A percentile compares a stretch with the other conserved stretches of the same genome.
Evolutionary conservation across 2,113 vertebrate species (phyloP).

Genomic region (Scartelaos histophorus): DNA sequence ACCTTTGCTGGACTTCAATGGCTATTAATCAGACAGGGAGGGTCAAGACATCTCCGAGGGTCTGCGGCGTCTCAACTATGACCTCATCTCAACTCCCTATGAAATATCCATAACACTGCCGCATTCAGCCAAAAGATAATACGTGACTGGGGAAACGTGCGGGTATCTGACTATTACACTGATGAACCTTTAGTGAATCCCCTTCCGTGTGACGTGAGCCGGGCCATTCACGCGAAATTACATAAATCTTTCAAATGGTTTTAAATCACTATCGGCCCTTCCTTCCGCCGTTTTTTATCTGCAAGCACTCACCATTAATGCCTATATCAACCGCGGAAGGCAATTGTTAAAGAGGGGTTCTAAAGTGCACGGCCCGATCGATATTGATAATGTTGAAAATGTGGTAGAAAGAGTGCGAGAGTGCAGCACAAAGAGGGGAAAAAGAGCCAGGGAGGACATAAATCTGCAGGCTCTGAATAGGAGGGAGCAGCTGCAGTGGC

Average conservation of each 20-base stretch:
- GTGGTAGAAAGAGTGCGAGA: conserved; percentile 75
- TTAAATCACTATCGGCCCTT: conserved; percentile 87
- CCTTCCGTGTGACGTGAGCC: conserved; percentile 78
- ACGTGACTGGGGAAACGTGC: conserved; percentile 42
- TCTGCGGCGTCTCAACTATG: conserved; percentile 54
- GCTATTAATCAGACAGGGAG: conserved; percentile 61
- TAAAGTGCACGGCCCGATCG: conserved; percentile 85
- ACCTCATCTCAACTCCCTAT: conserved; percentile 57
- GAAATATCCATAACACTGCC: conserved; percentile 60
- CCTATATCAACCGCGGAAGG: conserved; percentile 88
- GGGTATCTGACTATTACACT: conserved; percentile 38
- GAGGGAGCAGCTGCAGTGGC: conserved; percentile 83
- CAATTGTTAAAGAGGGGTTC: conserved; percentile 90
- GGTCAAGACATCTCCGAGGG: conserved; percentile 49
- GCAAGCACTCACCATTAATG: conserved; percentile 79
- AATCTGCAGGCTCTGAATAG: conserved; percentile 84
- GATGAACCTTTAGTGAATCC: conserved; percentile 61
- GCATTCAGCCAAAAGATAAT: conserved; percentile 61
- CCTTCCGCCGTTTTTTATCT: conserved; percentile 38
- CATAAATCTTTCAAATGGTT: conserved; percentile 91
- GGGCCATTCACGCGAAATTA: conserved; percentile 96
- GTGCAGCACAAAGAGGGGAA: conserved; percentile 50
- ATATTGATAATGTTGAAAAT: conserved; percentile 94
- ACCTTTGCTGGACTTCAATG: conserved; percentile 34
- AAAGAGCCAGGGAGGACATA: conserved; percentile 76